A percentile compares a stretch with the other conserved stretches of the same genome.
Evolutionary conservation across 23 tunicate species (phyloP).

Genomic region (Styela clava): DNA sequence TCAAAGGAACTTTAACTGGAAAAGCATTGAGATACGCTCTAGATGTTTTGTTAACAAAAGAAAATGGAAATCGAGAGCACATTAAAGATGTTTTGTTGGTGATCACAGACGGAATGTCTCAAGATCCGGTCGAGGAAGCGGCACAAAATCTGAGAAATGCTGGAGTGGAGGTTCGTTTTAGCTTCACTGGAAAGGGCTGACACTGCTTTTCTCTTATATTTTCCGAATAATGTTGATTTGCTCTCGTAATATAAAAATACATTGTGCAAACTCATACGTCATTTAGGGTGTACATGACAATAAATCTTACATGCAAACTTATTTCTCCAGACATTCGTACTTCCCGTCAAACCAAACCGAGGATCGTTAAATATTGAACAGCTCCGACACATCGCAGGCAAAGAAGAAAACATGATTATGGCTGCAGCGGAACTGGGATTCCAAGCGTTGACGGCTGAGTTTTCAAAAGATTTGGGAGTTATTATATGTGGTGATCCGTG

Average conservation of each 20-base stretch:
- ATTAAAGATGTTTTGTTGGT: conserved; percentile 64
- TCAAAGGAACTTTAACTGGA: conserved; percentile 76
- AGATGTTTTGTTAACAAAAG: conserved; percentile 12
- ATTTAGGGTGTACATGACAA: no score
- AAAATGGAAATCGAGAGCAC: conserved; percentile 50
- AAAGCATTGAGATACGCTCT: conserved; percentile 59
- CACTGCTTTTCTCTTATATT: no score
- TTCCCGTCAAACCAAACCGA: conserved; percentile 44
- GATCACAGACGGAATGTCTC: conserved; percentile 72
- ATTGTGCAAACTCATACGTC: no score
- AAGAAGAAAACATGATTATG: conserved; percentile 29
- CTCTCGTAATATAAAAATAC: no score
- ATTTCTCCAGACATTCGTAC: conserved; percentile 50
- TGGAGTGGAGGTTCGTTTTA: conserved; percentile 51
- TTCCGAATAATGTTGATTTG: no score
- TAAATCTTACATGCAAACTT: no score
- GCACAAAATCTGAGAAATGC: conserved; percentile 29
- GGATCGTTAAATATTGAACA: conserved; percentile 43
- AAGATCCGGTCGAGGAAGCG: conserved; percentile 50
- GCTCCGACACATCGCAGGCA: conserved; percentile 39
- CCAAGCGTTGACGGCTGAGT: conserved; percentile 52
- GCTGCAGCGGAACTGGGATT: conserved; percentile 69
- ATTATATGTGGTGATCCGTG: conserved; percentile 56
- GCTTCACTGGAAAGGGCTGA: neutral
- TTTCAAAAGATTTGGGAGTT: conserved; percentile 31